Evolutionary conservation across 2,113 vertebrate genomes (phyloP), one percentile per base, ranked within the genome.

Genomic region (Corydoras maculifer): DNA sequence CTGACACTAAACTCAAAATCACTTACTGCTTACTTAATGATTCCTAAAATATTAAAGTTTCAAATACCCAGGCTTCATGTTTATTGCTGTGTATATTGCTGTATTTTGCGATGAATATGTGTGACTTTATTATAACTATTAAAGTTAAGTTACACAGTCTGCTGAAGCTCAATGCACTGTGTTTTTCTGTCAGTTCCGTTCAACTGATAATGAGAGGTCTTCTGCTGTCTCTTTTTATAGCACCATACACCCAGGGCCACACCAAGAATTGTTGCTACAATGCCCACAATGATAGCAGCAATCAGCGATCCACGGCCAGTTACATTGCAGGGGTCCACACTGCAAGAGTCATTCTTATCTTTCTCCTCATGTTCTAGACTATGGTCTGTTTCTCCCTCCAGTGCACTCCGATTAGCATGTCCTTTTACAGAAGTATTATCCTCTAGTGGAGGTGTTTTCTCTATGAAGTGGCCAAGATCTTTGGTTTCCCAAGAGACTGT

Each of bases 141-240:
- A 43, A 43, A 5, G 35, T 43, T 43, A 25, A 25, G 35, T 43
- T 43, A 43, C 35, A 43, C 35, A 43, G 35, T 90, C 75, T 95
- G 96, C 81, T 97, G 93, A 91, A 98, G 95, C 86, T 98, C 96
- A 0, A 98, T 97, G 75, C 96, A 93, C 83, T 98, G 94, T 57
- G 88, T 89, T 51, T 91, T 91, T 70, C 87, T 88, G 53, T 62
- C 82, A 72, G 91, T 94, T 30, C 93, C 94, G 0, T 96, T 96
- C 79, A 98, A 87, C 84, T 95, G 92, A 74, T 96, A 98, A 66
- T 94, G 82, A 0, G 94, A 97, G 77, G 90, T 96, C 82, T 94
- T 96, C 84, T 92, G 92, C 82, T 94, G 94, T 57, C 87, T 82
- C 79, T 84, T 91, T 77, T 89, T 89, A 84, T 93, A 94, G 77